Evolutionary conservation across 2,113 vertebrate genomes (phyloP).

Genomic region (Rhinolophus ferrumequinum): DNA sequence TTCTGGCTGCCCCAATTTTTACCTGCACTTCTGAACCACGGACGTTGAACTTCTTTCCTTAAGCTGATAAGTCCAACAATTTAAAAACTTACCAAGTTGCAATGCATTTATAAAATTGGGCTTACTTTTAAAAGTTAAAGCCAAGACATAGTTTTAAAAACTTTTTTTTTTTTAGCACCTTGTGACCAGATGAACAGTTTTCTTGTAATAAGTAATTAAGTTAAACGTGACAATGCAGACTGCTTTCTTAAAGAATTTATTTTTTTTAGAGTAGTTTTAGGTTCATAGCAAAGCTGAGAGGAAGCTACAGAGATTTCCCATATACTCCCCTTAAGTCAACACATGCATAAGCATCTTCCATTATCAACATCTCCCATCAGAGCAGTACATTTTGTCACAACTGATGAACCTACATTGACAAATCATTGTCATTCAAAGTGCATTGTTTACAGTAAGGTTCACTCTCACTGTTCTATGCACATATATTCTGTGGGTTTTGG

Average conservation of each 20-base stretch:
- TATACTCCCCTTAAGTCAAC: background rate
- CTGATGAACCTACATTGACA: background rate
- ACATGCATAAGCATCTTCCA: background rate
- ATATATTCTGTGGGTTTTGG: background rate
- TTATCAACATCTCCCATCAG: background rate
- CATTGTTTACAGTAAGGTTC: background rate
- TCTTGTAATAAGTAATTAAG: background rate
- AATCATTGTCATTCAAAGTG: background rate
- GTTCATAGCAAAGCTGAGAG: background rate
- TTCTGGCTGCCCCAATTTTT: background rate
- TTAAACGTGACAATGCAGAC: constrained; percentile 40
- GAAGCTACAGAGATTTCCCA: background rate
- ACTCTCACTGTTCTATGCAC: background rate
- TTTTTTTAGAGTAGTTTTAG: constrained; percentile 25
- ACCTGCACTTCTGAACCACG: background rate
- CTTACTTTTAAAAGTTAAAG: constrained; percentile 47
- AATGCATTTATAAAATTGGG: background rate
- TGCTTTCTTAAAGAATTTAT: background rate
- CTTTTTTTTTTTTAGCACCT: background rate
- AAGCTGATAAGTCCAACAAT: background rate
- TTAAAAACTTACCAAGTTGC: background rate
- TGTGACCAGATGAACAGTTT: background rate
- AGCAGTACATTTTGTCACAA: background rate
- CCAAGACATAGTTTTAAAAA: background rate
- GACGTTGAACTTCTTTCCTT: background rate